Evolutionary conservation across 2,888 invertebrate genomes (phyloP).

Genomic region (Melanophora roralis): DNA sequence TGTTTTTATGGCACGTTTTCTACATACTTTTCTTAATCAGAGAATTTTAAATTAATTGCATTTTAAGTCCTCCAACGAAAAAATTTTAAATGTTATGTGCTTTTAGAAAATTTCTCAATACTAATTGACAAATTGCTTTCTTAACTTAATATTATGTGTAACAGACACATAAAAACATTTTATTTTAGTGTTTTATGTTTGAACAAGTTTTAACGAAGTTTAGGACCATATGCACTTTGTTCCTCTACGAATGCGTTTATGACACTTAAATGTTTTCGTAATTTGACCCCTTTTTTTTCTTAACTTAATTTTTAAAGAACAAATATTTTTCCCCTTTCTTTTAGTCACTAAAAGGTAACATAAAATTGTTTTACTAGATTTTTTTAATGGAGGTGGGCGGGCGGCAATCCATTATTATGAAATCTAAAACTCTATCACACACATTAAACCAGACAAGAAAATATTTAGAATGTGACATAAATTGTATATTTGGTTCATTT

Average conservation of each 20-base stretch:
- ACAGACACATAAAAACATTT: neutral
- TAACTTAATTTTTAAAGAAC: neutral
- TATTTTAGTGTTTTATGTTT: neutral
- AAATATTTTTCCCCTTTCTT: neutral
- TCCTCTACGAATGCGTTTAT: neutral
- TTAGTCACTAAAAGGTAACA: conserved; percentile 1
- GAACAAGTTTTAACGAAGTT: neutral
- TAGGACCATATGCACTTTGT: neutral
- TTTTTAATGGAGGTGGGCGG: conserved; percentile 32
- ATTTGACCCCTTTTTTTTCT: conserved; percentile 19
- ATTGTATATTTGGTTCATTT: conserved; percentile 1
- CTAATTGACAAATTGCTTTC: conserved; percentile 1
- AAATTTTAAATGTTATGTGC: neutral
- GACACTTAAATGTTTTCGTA: neutral
- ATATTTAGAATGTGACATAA: conserved; percentile 13
- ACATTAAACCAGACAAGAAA: neutral
- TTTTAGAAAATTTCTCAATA: conserved; percentile 3
- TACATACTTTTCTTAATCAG: no score
- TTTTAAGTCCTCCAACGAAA: no score
- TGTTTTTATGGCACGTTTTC: no score
- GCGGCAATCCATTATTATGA: conserved; percentile 43
- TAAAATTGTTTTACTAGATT: neutral
- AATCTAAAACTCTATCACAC: conserved; percentile 22
- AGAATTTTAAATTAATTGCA: no score
- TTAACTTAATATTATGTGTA: no score